Evolutionary conservation across 2,888 invertebrate genomes (phyloP).

Genomic region (Melieria omissa): DNA sequence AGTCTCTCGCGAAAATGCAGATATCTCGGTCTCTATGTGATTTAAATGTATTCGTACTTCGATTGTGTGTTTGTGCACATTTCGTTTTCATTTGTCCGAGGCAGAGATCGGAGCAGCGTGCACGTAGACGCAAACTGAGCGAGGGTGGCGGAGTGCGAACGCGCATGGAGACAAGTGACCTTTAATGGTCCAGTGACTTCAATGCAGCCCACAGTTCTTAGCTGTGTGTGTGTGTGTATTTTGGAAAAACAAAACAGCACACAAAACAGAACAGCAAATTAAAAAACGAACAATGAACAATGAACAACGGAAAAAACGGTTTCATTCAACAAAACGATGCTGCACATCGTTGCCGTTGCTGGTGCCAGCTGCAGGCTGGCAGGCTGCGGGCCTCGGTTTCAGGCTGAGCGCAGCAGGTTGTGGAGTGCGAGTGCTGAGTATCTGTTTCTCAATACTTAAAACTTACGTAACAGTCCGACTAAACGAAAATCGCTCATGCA

Average conservation of each 20-base stretch:
- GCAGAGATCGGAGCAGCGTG: too few relatives aligned
- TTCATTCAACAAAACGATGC: slow-evolving; percentile 25
- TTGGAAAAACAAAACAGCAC: slow-evolving; percentile 19
- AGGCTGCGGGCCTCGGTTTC: slow-evolving; percentile 51
- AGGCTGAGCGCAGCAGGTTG: slow-evolving; percentile 37
- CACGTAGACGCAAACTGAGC: too few relatives aligned
- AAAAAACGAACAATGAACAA: too few relatives aligned
- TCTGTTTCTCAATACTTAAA: slow-evolving; percentile 13
- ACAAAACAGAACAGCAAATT: not conserved
- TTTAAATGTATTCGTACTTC: slow-evolving; percentile 14
- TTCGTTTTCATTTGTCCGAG: slow-evolving; percentile 32
- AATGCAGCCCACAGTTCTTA: slow-evolving; percentile 28
- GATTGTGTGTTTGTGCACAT: slow-evolving; percentile 32
- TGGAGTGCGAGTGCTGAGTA: not conserved
- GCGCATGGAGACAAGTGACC: slow-evolving; percentile 52
- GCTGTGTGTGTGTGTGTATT: not conserved
- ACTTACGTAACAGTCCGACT: slow-evolving; percentile 32
- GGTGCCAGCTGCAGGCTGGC: not conserved
- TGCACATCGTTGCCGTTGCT: not conserved
- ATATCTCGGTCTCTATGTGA: too few relatives aligned
- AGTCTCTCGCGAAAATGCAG: too few relatives aligned
- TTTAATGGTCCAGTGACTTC: slow-evolving; percentile 63
- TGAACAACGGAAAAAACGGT: slow-evolving; percentile 25
- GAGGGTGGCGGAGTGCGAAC: too few relatives aligned
- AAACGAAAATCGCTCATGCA: slow-evolving; percentile 43